phyloP scores from a whole-genome alignment of 1,140 invertebrate genomes.

The Dendroctonus ponderosae region DNA sequence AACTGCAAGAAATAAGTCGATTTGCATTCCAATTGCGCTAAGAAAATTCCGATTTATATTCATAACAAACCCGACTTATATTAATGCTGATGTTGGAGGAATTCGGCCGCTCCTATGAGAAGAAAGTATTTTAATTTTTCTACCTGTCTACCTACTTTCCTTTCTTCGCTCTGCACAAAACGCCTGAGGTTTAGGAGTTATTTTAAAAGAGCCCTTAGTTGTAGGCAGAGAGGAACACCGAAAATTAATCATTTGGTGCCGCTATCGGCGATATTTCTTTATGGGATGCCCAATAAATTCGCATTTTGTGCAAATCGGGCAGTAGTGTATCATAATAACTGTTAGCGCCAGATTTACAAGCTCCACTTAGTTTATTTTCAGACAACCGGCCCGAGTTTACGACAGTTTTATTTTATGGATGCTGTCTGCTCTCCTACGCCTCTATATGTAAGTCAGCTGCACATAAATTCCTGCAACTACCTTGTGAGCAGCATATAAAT shows the following conservation, averaged over 20 bases:
- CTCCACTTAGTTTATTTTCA: conserved; percentile 9
- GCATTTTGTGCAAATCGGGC: conserved; percentile 15
- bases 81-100: conserved; percentile 3
- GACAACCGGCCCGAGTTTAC: background rate
- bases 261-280: conserved; percentile 9
- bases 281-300: conserved; percentile 18
- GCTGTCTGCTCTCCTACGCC: conserved; percentile 8
- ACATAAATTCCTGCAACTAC: background rate
- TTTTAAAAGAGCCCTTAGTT: too few relatives aligned
- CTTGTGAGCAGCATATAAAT: too few relatives aligned
- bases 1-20: background rate
- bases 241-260: background rate
- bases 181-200: too few relatives aligned
- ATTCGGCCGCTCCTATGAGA: conserved; percentile 13
- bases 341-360: conserved; percentile 19
- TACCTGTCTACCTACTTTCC: conserved; percentile 21
- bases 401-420: conserved; percentile 8
- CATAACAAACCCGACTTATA: conserved; percentile 12
- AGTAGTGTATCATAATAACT: conserved; percentile 14
- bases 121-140: conserved; percentile 22
- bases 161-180: conserved; percentile 5
- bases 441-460: conserved; percentile 3
- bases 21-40: background rate
- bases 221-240: too few relatives aligned
- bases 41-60: conserved; percentile 5